Evolutionary conservation across 2,888 invertebrate species (phyloP).

Genomic region (Mesopsocus fuscifrons): DNA sequence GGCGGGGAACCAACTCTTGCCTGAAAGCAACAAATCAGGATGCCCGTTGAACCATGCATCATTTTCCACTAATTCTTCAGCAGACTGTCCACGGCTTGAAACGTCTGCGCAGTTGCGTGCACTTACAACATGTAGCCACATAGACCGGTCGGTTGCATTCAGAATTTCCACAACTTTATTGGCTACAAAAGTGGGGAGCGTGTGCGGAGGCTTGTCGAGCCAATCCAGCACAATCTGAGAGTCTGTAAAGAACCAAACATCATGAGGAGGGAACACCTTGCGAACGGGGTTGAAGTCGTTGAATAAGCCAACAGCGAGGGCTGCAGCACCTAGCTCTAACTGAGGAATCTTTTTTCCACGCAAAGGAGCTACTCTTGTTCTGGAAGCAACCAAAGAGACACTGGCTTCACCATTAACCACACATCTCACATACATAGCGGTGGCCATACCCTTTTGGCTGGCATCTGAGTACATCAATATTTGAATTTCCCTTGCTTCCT

Average conservation of each 20-base stretch:
- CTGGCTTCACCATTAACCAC: too few species aligned
- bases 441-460: too few species aligned
- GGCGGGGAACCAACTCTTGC: too few species aligned
- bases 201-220: not conserved
- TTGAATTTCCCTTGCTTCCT: too few species aligned
- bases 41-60: not conserved
- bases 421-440: too few species aligned
- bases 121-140: not conserved
- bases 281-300: too few species aligned
- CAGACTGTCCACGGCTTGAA: not conserved
- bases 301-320: not conserved
- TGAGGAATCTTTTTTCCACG: not conserved
- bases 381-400: not conserved
- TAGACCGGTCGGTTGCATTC: not conserved
- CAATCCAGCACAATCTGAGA: not conserved
- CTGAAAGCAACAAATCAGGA: too few species aligned
- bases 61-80: not conserved
- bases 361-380: not conserved
- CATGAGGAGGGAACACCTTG: not conserved
- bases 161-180: not conserved
- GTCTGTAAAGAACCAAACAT: not conserved
- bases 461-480: too few species aligned
- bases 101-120: not conserved
- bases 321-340: not conserved
- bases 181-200: not conserved